phyloP scores from a whole-genome alignment of 2,797 vertebrate species.

The Novumbra hubbsi region DNA sequence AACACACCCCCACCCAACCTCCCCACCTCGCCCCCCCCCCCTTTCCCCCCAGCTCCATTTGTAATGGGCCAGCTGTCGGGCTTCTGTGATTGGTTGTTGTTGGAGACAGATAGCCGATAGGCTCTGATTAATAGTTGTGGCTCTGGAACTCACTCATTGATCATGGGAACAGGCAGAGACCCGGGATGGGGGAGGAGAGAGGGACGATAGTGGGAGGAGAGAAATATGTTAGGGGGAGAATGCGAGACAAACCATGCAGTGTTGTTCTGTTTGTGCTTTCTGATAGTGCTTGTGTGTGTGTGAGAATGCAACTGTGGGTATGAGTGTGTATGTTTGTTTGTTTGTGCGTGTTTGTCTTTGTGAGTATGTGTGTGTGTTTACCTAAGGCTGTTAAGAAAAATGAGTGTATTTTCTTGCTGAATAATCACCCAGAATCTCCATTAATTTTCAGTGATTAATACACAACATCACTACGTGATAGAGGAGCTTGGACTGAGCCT shows the following conservation, averaged over 20 bases:
- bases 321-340: slow-evolving; percentile 5
- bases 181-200: slow-evolving; percentile 28
- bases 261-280: not conserved
- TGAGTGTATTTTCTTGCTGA: too few species aligned
- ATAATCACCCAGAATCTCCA: too few species aligned
- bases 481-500: not conserved
- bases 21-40: slow-evolving; percentile 41
- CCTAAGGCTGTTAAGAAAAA: not conserved
- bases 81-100: slow-evolving; percentile 77
- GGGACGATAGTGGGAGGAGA: slow-evolving; percentile 8
- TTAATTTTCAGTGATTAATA: not conserved
- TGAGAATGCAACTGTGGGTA: not conserved
- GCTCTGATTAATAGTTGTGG: slow-evolving; percentile 81
- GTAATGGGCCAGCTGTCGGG: slow-evolving; percentile 79
- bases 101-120: slow-evolving; percentile 81
- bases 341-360: slow-evolving; percentile 17
- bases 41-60: slow-evolving; percentile 66
- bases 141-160: slow-evolving; percentile 81
- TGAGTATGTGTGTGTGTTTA: slow-evolving; percentile 7
- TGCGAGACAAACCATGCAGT: slow-evolving; percentile 16
- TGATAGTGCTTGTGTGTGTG: slow-evolving; percentile 25
- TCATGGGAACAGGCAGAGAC: slow-evolving; percentile 71
- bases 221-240: slow-evolving; percentile 38
- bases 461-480: not conserved
- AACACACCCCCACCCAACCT: slow-evolving; percentile 51